Conservation (phyloP, 2,888 invertebrate species). For the Perithous albicinctus region DNA sequence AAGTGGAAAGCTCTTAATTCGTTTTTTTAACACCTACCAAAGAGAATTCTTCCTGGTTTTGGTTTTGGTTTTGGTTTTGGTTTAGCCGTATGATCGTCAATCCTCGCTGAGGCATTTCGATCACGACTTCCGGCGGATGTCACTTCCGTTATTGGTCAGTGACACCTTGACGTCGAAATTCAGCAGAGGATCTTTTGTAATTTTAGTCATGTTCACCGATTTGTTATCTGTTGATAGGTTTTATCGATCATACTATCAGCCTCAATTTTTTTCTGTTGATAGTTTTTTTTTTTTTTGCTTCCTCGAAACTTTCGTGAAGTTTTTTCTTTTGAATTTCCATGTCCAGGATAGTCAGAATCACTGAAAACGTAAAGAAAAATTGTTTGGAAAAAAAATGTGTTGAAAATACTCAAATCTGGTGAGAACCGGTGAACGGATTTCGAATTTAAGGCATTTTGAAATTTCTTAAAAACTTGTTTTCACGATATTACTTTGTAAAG, state of each 20-base stretch:
- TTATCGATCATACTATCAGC: background rate
- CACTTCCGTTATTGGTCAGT: constrained; percentile 71
- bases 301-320: background rate
- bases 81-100: background rate
- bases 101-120: constrained; percentile 40
- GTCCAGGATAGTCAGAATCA: too few relatives aligned
- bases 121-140: constrained; percentile 71
- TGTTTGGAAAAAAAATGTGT: too few relatives aligned
- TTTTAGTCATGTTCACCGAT: background rate
- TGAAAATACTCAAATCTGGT: too few relatives aligned
- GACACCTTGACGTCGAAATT: constrained; percentile 68
- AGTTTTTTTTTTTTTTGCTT: constrained; percentile 8
- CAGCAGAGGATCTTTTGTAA: background rate
- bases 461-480: too few relatives aligned
- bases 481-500: too few relatives aligned
- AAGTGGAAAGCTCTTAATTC: background rate
- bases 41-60: background rate
- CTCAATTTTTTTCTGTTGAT: background rate
- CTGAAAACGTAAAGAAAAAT: too few relatives aligned
- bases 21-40: constrained; percentile 15
- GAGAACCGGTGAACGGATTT: too few relatives aligned
- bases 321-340: too few relatives aligned
- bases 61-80: too few relatives aligned
- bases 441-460: too few relatives aligned
- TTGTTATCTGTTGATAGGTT: background rate